Base-by-base conservation (phyloP, 1,140 invertebrate species). In the Sycobia sp. region DNA sequence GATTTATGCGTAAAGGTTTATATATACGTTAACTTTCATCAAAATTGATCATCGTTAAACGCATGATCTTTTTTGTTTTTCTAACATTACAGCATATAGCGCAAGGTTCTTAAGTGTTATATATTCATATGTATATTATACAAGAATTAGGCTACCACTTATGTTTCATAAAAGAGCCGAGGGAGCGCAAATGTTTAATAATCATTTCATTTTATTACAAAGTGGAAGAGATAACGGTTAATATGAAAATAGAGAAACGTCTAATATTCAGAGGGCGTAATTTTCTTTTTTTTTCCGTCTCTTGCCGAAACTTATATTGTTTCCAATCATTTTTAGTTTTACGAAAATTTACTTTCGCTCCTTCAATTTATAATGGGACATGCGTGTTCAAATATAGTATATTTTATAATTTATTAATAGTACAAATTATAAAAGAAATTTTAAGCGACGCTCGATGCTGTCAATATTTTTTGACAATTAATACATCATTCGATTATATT, bases 171-270 rank as follows among this genome's bases (percentile, higher is more conserved):
- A 47, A 57, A 47, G n/a, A 5, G 34, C 18, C 20, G 10, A 46
- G 7, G 34, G 23, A 20, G 20, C 32, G n/a, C 25, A 32, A 18
- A 10, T 29, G 18, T 34, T n/a, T 22, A 46, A 23, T 46, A 29
- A 18, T 55, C 27, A 18, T 55, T 46, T 20, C 8, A 34, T 29
- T 20, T 29, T 23, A 13, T 46, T 57, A 27, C 27, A 34, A 44
- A 46, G 14, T 57, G 29, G 29, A n/a, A n/a, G n/a, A n/a, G n/a
- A n/a, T n/a, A n/a, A n/a, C n/a, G 25, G 27, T 43, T n/a, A 11
- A 39, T 55, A 38, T 22, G 22, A 62, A 47, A 62, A 39, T 62
- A 61, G 23, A 61, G 25, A 61, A 36, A 22, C 22, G 8, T n/a
- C n/a, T n/a, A n/a, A 39, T 5, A 22, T 41, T 9, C 16, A 43